Base-by-base conservation (phyloP, 2,113 vertebrate species). In the Lamprologus tigripictilis region DNA sequence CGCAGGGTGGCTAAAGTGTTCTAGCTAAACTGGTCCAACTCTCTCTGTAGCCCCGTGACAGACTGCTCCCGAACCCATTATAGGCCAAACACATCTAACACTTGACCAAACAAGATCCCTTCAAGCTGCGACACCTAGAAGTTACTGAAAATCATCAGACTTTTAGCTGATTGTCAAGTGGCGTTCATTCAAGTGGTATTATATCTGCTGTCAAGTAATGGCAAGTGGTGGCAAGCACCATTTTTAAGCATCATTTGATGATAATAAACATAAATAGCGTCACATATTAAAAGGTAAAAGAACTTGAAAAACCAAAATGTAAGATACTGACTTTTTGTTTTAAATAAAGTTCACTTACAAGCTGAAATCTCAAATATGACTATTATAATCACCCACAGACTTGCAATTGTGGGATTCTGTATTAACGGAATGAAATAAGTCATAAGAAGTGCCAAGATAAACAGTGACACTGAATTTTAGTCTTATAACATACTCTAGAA, bases 261-360 rank as follows among this genome's bases (percentile, higher is more conserved):
- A 71, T 14, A 23, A 71, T 42, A 71, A 42, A 42, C 37, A 9
- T 16, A 42, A 42, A 42, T 26, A 71, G 13, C 1, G 1, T 71
- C 37, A 71, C 1, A 71, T 42, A 42, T 71, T 42, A 71, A 71
- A 42, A 71, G 66, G 21, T 71, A 6, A 71, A 71, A 71, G 35
- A 9, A 23, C n/a, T 0, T 2, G 63, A 68, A 40, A 40, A 37
- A 4, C 13, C 5, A 71, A 42, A 68, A 42, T 3, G 8, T 71
- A 40, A 42, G 66, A 71, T 3, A 42, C n/a, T 42, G 5, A 45
- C 21, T 16, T 71, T 71, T 71, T 71, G 37, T 16, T 45, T 73
- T 7, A 26, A 73, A 45, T 73, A 16, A 23, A 45, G 1, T 71
- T 68, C 33, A 68, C 61, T 68, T 68, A 68, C 57, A 66, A 12